Evolutionary conservation across 2,113 vertebrate genomes (phyloP).

Genomic region (Eclectus roratus): DNA sequence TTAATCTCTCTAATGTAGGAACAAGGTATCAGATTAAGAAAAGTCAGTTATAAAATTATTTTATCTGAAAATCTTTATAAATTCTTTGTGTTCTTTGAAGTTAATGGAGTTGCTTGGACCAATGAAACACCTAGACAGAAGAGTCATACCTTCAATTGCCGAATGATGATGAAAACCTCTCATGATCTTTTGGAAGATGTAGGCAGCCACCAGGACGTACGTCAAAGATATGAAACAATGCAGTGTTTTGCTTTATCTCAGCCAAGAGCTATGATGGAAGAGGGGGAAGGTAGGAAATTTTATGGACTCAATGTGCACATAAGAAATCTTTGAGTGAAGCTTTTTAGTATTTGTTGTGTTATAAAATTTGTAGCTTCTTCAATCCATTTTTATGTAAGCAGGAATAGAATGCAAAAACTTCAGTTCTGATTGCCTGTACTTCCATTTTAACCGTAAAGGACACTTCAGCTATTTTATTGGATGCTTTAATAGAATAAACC

Average conservation of each 20-base stretch:
- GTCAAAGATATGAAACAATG: slow-evolving; percentile 94
- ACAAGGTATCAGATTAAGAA: not conserved
- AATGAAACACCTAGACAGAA: slow-evolving; percentile 90
- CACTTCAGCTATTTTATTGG: not conserved
- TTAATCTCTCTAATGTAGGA: not conserved
- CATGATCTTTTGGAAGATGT: slow-evolving; percentile 83
- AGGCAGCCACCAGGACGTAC: slow-evolving; percentile 66
- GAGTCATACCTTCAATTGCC: slow-evolving; percentile 96
- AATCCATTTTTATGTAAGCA: not conserved
- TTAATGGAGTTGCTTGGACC: slow-evolving; percentile 90
- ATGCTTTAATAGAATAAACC: not conserved
- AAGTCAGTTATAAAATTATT: not conserved
- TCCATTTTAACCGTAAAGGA: not conserved
- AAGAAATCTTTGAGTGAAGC: not conserved
- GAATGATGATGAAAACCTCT: slow-evolving; percentile 88
- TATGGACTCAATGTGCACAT: not conserved
- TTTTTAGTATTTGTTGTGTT: not conserved
- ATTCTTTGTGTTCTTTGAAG: slow-evolving; percentile 42
- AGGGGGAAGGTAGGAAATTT: slow-evolving; percentile 89
- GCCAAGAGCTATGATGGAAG: slow-evolving; percentile 96
- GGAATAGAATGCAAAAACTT: not conserved
- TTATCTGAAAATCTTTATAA: not conserved
- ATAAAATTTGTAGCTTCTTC: not conserved
- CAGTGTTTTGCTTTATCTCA: slow-evolving; percentile 98
- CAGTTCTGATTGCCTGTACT: not conserved